Percentiles rank a stretch among this genome's conserved stretches.
These are phyloP conservation scores for Lampropteryx suffumata DNA, from an alignment of 2,888 invertebrate genomes.

Conservation along the genomic window DNA sequence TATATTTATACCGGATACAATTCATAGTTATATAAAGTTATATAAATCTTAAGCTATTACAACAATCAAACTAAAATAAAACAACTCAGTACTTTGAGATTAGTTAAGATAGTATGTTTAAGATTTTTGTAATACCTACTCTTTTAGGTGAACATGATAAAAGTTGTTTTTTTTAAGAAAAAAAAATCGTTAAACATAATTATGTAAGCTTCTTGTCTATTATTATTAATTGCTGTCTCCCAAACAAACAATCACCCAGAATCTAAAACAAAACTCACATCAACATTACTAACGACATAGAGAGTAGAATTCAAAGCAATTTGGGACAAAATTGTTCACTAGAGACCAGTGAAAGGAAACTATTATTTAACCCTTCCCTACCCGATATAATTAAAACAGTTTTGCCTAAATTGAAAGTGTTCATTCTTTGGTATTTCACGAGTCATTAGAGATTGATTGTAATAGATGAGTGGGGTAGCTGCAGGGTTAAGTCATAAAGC, in stretches of 20 bases:
- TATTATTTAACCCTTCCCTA: conserved; percentile 7
- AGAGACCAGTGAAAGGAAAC: conserved; percentile 2
- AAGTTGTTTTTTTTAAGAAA: no score
- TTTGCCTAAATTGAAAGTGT: conserved; percentile 6
- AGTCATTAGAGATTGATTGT: neutral
- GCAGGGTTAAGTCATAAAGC: neutral
- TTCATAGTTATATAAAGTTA: no score
- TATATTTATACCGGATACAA: no score
- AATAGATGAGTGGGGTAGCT: neutral
- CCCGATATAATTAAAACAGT: conserved; percentile 18
- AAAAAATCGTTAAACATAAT: no score
- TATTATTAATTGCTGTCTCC: no score
- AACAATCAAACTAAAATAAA: no score
- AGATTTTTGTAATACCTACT: no score
- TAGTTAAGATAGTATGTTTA: no score
- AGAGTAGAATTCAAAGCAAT: conserved; percentile 16
- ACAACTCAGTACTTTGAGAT: no score
- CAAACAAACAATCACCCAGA: neutral
- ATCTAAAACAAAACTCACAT: conserved; percentile 4
- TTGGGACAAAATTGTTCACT: conserved; percentile 5
- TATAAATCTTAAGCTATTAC: no score
- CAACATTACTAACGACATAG: neutral
- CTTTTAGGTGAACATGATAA: no score
- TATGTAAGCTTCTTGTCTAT: no score
- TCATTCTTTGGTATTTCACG: neutral